These are phyloP conservation scores for Liparis tanakae DNA, from an alignment of 2,797 vertebrate species.

Conservation along the genomic window DNA sequence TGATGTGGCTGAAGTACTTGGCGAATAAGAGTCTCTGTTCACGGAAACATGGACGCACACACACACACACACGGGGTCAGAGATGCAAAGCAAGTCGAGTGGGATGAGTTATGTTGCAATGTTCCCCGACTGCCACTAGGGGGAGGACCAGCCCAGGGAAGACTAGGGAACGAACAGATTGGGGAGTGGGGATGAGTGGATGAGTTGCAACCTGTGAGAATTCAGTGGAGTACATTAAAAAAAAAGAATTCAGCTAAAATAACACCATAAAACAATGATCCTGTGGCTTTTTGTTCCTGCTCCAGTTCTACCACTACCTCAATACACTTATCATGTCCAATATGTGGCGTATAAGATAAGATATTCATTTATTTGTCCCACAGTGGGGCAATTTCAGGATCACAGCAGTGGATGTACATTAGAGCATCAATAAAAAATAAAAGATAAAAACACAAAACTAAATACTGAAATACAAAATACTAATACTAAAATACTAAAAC, in stretches of 20 bases:
- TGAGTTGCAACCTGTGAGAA: not conserved
- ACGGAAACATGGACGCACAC: not conserved
- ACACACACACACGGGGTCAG: not conserved
- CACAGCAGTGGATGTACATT: too few species aligned
- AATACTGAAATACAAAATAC: too few species aligned
- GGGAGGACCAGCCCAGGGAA: constrained; percentile 1
- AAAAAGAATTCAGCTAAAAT: not conserved
- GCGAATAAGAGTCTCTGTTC: constrained; percentile 94
- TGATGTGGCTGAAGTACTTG: constrained; percentile 97
- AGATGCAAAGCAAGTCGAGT: not conserved
- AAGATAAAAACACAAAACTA: too few species aligned
- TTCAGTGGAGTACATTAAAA: not conserved
- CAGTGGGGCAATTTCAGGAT: too few species aligned
- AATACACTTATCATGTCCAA: too few species aligned
- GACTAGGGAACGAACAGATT: not conserved
- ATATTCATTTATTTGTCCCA: too few species aligned
- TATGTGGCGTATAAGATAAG: too few species aligned
- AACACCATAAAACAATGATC: constrained; percentile 1
- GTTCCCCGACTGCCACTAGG: constrained; percentile 20
- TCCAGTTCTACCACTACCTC: too few species aligned
- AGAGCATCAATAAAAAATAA: too few species aligned
- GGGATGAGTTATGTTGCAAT: not conserved
- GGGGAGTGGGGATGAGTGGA: not conserved
- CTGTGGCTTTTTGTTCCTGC: not conserved
- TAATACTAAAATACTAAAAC: too few species aligned